Evolutionary conservation across 2,888 invertebrate genomes (phyloP).

Genomic region (Epirrita christyi): DNA sequence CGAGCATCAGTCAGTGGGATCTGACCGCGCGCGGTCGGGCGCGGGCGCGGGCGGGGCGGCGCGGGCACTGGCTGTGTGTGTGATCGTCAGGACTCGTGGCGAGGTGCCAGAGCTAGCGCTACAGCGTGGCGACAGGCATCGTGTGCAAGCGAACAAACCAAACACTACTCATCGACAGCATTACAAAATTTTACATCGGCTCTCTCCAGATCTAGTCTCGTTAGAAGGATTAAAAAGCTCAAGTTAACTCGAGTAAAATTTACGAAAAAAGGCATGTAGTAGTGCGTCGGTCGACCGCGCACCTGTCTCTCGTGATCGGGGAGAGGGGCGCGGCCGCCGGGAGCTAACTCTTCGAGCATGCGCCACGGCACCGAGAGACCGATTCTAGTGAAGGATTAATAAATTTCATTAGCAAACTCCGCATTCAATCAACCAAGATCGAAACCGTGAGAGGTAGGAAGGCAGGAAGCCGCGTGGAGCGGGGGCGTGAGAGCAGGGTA

Average conservation of each 20-base stretch:
- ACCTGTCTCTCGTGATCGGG: slow-evolving; percentile 77
- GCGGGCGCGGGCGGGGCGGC: slow-evolving; percentile 51
- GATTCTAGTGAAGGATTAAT: slow-evolving; percentile 88
- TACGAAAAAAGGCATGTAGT: slow-evolving; percentile 84
- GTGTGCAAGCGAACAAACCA: slow-evolving; percentile 86
- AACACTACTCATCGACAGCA: slow-evolving; percentile 85
- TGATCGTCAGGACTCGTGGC: slow-evolving; percentile 83
- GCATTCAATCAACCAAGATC: slow-evolving; percentile 85
- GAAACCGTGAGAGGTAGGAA: slow-evolving; percentile 83
- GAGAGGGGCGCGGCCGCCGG: slow-evolving; percentile 84
- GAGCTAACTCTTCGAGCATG: slow-evolving; percentile 87
- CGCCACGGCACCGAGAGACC: slow-evolving; percentile 90
- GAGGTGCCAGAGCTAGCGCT: slow-evolving; percentile 85
- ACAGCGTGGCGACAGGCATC: slow-evolving; percentile 86
- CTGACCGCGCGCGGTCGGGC: slow-evolving; percentile 33
- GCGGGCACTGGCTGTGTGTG: slow-evolving; percentile 82
- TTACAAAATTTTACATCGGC: slow-evolving; percentile 84
- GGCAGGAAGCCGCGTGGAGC: slow-evolving; percentile 84
- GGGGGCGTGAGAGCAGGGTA: slow-evolving; percentile 89
- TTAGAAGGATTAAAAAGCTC: slow-evolving; percentile 85
- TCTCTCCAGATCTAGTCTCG: slow-evolving; percentile 84
- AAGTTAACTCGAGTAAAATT: slow-evolving; percentile 82
- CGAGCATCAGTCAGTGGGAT: slow-evolving; percentile 31
- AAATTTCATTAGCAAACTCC: slow-evolving; percentile 86
- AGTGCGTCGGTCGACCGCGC: slow-evolving; percentile 83